Conservation (phyloP, 2,797 vertebrate species). For the Furcifer pardalis region DNA sequence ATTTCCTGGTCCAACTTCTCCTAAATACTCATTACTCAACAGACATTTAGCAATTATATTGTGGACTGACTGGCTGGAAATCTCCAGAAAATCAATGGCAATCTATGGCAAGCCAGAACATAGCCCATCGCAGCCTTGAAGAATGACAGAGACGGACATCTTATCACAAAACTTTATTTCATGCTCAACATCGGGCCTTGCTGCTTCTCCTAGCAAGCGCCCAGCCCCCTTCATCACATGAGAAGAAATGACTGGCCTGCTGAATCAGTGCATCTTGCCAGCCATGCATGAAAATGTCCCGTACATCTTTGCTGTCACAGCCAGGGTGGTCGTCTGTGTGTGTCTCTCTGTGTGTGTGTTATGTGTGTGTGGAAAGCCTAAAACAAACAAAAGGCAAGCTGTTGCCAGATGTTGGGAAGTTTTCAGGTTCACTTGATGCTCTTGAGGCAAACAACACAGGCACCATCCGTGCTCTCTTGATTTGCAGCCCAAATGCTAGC, state of each 20-base stretch:
- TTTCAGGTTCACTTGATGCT: slow-evolving; percentile 74
- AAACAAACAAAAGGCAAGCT: slow-evolving; percentile 78
- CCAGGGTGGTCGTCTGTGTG: slow-evolving; percentile 77
- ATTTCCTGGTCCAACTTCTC: neutral
- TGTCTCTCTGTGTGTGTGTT: no score
- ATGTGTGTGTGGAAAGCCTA: slow-evolving; percentile 60
- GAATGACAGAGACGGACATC: neutral
- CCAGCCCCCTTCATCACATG: neutral
- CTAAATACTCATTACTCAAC: neutral
- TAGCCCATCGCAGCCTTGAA: neutral
- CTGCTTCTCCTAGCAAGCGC: rapidly evolving
- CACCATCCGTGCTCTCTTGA: slow-evolving; percentile 10
- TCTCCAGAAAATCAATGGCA: neutral
- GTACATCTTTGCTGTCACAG: slow-evolving; percentile 62
- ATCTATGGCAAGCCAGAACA: no score
- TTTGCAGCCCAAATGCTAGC: neutral
- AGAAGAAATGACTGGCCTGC: slow-evolving; percentile 35
- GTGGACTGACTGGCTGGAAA: neutral
- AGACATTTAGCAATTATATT: neutral
- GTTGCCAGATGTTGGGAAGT: slow-evolving; percentile 77
- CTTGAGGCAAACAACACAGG: slow-evolving; percentile 58
- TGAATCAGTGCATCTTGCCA: slow-evolving; percentile 32
- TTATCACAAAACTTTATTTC: neutral
- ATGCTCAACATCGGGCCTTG: neutral
- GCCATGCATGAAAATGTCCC: slow-evolving; percentile 41